Evolutionary conservation across 2,888 invertebrate species (phyloP).

Genomic region (Apocheima hispidaria): DNA sequence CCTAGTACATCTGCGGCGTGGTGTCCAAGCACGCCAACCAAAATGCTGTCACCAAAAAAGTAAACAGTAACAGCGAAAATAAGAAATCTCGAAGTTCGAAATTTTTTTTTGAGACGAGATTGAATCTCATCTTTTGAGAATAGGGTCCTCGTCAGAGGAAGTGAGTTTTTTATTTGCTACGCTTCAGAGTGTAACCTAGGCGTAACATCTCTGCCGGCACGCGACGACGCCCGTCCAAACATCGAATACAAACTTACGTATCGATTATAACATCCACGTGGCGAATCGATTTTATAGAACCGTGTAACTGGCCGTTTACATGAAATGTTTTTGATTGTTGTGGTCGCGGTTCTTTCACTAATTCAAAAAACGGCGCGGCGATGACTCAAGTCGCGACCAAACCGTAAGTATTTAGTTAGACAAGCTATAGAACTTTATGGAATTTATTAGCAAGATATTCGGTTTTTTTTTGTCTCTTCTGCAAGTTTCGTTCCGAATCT

Average conservation of each 20-base stretch:
- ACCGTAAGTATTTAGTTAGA: not conserved
- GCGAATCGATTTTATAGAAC: conserved; percentile 70
- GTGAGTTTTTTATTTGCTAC: not conserved
- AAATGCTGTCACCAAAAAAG: no score
- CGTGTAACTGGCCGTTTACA: conserved; percentile 58
- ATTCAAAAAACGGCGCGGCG: not conserved
- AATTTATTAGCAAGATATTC: no score
- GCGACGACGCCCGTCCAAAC: conserved; percentile 63
- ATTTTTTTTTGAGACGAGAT: no score
- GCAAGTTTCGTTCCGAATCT: no score
- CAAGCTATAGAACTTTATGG: no score
- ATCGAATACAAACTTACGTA: conserved; percentile 52
- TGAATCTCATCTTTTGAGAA: no score
- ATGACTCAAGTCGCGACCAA: not conserved
- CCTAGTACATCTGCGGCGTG: no score
- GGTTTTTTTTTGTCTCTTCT: no score
- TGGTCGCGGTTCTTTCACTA: conserved; percentile 19
- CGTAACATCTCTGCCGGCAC: conserved; percentile 61
- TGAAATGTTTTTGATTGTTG: conserved; percentile 65
- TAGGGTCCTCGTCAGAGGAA: not conserved
- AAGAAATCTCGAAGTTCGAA: no score
- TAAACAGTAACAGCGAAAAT: no score
- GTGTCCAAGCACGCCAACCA: no score
- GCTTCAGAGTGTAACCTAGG: conserved; percentile 32
- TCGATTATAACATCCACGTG: conserved; percentile 47